Base-by-base conservation (phyloP, 2,797 vertebrate species). In the Alosa sapidissima region DNA sequence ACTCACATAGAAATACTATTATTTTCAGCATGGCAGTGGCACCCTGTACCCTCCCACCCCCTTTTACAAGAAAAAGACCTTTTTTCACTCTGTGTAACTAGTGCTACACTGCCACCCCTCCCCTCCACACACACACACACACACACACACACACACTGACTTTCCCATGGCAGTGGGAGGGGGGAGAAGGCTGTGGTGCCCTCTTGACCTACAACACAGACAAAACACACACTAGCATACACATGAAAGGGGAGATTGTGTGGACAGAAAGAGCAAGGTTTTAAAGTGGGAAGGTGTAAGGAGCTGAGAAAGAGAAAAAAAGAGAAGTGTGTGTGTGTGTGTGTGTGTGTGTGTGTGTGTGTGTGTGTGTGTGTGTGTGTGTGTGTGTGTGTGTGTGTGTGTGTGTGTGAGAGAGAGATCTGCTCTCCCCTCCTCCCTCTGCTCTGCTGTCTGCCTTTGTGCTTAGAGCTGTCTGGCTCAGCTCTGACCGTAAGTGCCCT, bases 401-500 rank as follows among this genome's bases (percentile, higher is more conserved):
- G 60, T 24, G 60, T 9, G 60, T 28, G 28, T 28, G 28, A 28
- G 28, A 28, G 62, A 45, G 68, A 21, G 72, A 45, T 19, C 72
- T 78, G 72, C 19, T 78, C 41, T 78, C 72, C 72, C 72, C 72
- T 75, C 68, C 68, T 75, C 68, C 68, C 13, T 47, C 16, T 16
- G 19, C 72, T 45, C 72, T 78, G 16, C 36, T 78, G 65, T 72
- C 65, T 72, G 65, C 65, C 65, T 78, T 78, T 78, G 72, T 78
- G 72, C 41, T 78, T 78, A 78, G 72, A 78, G 41, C 72, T 78
- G 72, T 78, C 72, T 78, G 72, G 72, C 72, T 47, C 72, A 47
- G 72, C 72, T 78, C 47, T 78, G 72, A 78, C 72, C 72, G 72
- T 45, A 78, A 78, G 72, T 78, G 72, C 72, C 72, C 72, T 78